These are phyloP conservation scores for Romanogobio albipinnatus DNA, from an alignment of 2,113 vertebrate species.

Conservation along the genomic window DNA sequence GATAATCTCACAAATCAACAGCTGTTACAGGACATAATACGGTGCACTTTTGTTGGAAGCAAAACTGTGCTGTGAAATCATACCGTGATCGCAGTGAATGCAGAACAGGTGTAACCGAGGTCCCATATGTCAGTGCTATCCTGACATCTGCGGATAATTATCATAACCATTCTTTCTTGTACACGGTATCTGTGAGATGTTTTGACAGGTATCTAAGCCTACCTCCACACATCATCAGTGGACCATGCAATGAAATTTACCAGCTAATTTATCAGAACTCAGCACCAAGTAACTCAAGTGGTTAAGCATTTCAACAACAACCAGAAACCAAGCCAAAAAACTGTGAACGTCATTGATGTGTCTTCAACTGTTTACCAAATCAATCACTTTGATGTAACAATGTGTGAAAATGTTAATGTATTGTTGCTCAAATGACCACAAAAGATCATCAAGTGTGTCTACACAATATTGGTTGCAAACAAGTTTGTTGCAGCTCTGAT, in stretches of 20 bases:
- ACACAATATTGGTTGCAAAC: not conserved
- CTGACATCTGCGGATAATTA: conserved; percentile 35
- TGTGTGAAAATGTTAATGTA: not conserved
- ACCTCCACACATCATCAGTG: conserved; percentile 52
- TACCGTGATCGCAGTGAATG: not conserved
- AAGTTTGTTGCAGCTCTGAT: not conserved
- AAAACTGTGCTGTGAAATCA: conserved; percentile 12
- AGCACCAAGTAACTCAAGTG: conserved; percentile 50
- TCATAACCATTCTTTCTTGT: conserved; percentile 20
- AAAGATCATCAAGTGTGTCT: conserved; percentile 51
- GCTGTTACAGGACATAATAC: not conserved
- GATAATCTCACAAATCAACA: not conserved
- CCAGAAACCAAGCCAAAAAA: conserved; percentile 23
- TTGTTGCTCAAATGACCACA: not conserved
- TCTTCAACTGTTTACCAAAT: not conserved
- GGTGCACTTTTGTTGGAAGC: not conserved
- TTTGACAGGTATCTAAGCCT: conserved; percentile 62
- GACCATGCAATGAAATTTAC: conserved; percentile 63
- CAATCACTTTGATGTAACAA: not conserved
- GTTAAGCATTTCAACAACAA: conserved; percentile 56
- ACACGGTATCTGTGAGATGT: conserved; percentile 55
- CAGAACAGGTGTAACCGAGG: not conserved
- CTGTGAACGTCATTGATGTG: not conserved
- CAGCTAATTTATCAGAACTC: conserved; percentile 62
- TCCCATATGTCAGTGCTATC: not conserved